Conservation (phyloP, 2,888 invertebrate genomes). For the Tubulanus polymorphus region DNA sequence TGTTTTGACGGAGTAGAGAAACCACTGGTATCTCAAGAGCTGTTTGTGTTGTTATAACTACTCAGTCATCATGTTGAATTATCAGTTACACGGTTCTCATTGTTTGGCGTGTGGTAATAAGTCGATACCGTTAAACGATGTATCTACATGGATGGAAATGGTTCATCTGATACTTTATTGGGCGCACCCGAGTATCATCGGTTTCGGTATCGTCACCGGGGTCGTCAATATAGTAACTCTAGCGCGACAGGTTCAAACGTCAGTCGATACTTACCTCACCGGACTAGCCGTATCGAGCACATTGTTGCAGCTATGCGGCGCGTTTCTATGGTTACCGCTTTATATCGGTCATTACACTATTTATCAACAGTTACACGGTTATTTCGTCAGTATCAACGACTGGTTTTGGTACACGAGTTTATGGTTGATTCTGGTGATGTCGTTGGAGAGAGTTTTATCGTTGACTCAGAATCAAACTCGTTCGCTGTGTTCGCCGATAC, state of each 20-base stretch:
- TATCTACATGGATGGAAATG: slow-evolving; percentile 28
- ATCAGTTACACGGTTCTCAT: neutral
- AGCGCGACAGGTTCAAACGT: slow-evolving; percentile 32
- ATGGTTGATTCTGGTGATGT: slow-evolving; percentile 45
- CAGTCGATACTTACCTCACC: slow-evolving; percentile 43
- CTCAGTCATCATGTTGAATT: slow-evolving; percentile 1
- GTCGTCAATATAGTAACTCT: slow-evolving; percentile 41
- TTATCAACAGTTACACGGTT: slow-evolving; percentile 35
- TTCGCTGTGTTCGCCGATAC: slow-evolving; percentile 33
- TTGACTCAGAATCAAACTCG: slow-evolving; percentile 33
- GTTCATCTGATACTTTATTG: slow-evolving; percentile 37
- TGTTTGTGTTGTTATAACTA: no score
- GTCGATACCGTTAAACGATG: neutral
- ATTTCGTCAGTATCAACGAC: slow-evolving; percentile 36
- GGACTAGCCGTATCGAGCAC: slow-evolving; percentile 34
- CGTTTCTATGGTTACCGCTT: slow-evolving; percentile 31
- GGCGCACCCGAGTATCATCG: slow-evolving; percentile 36
- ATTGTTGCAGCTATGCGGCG: slow-evolving; percentile 30
- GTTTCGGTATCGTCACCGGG: slow-evolving; percentile 35
- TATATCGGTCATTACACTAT: slow-evolving; percentile 34
- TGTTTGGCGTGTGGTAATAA: neutral
- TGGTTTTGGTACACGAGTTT: slow-evolving; percentile 46
- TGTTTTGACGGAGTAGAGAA: no score
- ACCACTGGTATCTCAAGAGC: no score
- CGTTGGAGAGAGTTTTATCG: slow-evolving; percentile 39